Percentiles rank a stretch among this genome's conserved stretches.
Conservation (phyloP, 1,140 invertebrate species). For the Temnothorax curvispinosus region DNA sequence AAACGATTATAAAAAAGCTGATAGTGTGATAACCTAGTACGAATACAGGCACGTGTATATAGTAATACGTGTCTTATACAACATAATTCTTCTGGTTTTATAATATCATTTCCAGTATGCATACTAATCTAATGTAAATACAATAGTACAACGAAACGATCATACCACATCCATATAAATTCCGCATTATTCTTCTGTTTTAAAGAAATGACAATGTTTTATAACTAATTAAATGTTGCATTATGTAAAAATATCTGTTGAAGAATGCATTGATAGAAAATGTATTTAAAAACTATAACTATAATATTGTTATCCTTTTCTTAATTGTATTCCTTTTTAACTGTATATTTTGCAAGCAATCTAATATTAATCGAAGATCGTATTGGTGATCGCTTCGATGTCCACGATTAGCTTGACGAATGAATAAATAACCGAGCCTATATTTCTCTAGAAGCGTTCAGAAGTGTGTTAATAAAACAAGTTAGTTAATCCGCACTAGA, state of each 20-base stretch:
- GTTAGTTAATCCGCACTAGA: slow-evolving; percentile 82
- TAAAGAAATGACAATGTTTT: background rate
- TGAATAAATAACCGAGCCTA: slow-evolving; percentile 75
- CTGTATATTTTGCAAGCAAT: background rate
- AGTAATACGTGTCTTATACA: slow-evolving; percentile 3
- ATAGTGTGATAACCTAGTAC: slow-evolving; percentile 22
- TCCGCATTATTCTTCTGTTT: background rate
- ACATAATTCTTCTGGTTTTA: slow-evolving; percentile 19
- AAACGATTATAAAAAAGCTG: slow-evolving; percentile 18
- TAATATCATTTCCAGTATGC: background rate
- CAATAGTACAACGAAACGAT: slow-evolving; percentile 31
- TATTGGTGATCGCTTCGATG: slow-evolving; percentile 23
- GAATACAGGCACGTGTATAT: slow-evolving; percentile 4
- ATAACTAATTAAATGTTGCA: background rate
- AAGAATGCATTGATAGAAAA: background rate
- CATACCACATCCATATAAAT: background rate
- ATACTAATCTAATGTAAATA: slow-evolving; percentile 46
- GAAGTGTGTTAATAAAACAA: slow-evolving; percentile 77
- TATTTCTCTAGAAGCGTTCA: slow-evolving; percentile 78
- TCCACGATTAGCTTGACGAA: slow-evolving; percentile 17
- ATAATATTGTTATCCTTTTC: background rate
- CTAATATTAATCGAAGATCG: background rate
- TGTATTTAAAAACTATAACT: background rate
- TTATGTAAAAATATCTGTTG: background rate
- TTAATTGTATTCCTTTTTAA: background rate